A percentile compares a stretch with the other conserved stretches of the same genome.
phyloP scores from a whole-genome alignment of 2,797 vertebrate species.

The Pampus argenteus region DNA sequence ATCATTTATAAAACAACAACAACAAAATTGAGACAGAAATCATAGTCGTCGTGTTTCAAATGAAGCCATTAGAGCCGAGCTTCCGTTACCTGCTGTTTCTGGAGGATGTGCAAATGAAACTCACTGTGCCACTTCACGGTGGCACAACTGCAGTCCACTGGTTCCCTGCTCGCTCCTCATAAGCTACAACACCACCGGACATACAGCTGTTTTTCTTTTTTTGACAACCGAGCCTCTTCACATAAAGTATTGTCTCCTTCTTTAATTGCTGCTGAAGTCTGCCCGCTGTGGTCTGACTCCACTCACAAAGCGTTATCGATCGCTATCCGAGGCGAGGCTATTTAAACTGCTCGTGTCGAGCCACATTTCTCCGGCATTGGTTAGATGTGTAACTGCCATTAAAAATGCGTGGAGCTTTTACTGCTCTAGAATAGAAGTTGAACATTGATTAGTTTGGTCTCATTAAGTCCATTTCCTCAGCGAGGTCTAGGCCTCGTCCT shows the following conservation, averaged over 20 bases:
- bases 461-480: slow-evolving; percentile 51
- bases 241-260: slow-evolving; percentile 52
- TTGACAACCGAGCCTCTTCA: slow-evolving; percentile 29
- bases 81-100: not conserved
- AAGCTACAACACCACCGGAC: not conserved
- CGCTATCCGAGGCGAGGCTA: slow-evolving; percentile 41
- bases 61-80: not conserved
- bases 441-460: slow-evolving; percentile 62
- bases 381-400: slow-evolving; percentile 42
- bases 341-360: slow-evolving; percentile 51
- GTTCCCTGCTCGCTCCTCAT: not conserved
- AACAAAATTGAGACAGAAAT: not conserved
- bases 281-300: slow-evolving; percentile 44
- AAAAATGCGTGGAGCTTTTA: slow-evolving; percentile 34
- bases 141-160: slow-evolving; percentile 1
- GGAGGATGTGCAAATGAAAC: not conserved
- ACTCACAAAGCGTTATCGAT: slow-evolving; percentile 71
- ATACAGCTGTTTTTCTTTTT: slow-evolving; percentile 12
- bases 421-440: slow-evolving; percentile 28
- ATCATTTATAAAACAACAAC: too few relatives aligned
- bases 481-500: slow-evolving; percentile 21
- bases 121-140: not conserved
- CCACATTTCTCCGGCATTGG: slow-evolving; percentile 35
- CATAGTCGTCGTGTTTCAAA: not conserved
- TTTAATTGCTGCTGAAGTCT: slow-evolving; percentile 64